These are phyloP conservation scores for Melinaea menophilus DNA, from an alignment of 2,888 invertebrate species.

Conservation along the genomic window DNA sequence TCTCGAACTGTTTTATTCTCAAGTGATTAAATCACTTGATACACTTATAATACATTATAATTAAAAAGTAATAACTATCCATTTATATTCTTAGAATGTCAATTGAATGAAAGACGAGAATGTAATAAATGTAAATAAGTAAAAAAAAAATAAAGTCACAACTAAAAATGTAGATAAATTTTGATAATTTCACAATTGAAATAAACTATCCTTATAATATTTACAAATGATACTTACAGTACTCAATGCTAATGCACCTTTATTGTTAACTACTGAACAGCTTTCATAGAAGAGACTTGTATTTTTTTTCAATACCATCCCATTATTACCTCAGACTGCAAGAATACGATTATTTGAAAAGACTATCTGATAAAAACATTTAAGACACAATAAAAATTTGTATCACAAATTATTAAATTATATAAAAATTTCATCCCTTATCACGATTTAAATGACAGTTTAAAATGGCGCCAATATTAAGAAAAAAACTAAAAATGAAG, in stretches of 20 bases:
- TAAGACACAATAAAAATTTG: not conserved
- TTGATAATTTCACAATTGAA: not conserved
- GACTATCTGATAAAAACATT: too few species aligned
- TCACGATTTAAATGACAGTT: constrained; percentile 20
- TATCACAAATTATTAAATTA: not conserved
- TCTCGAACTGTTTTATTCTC: constrained; percentile 1
- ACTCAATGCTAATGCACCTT: not conserved
- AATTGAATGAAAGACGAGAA: too few species aligned
- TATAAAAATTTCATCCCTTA: constrained; percentile 4
- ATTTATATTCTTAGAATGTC: too few species aligned
- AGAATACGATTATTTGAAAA: too few species aligned
- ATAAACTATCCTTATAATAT: not conserved
- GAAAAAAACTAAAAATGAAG: constrained; percentile 34
- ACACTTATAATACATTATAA: too few species aligned
- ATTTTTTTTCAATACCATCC: not conserved
- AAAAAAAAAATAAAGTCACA: not conserved
- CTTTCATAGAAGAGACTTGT: not conserved
- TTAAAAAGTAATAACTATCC: too few species aligned
- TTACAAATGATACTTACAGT: not conserved
- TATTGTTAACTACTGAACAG: constrained; percentile 15
- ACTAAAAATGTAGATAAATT: not conserved
- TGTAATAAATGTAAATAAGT: not conserved
- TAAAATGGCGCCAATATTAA: constrained; percentile 45
- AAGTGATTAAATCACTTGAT: too few species aligned
- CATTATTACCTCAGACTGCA: too few species aligned